phyloP scores from a whole-genome alignment of 2,888 invertebrate genomes.

The Tipula helvola region DNA sequence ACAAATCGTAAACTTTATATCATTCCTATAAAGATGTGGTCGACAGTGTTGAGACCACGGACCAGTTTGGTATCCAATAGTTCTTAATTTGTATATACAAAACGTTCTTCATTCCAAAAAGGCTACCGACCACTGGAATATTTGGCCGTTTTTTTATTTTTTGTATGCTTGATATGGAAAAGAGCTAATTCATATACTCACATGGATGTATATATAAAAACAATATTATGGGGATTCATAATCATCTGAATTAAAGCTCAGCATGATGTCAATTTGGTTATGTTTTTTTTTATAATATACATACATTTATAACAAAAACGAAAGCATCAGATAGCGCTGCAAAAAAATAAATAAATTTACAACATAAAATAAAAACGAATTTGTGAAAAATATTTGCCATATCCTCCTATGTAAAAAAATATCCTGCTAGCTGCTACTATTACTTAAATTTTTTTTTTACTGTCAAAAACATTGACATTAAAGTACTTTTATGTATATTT shows the following conservation, averaged over 20 bases:
- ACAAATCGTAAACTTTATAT: background rate
- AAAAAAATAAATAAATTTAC: background rate
- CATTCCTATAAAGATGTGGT: background rate
- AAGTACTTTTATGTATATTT: background rate
- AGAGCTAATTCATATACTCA: background rate
- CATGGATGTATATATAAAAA: background rate
- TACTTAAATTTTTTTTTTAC: background rate
- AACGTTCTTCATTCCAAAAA: background rate
- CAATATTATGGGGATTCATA: background rate
- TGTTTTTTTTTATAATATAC: background rate
- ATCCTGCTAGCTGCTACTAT: background rate
- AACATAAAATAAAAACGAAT: background rate
- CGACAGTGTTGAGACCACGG: background rate
- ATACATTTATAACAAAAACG: background rate
- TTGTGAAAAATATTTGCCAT: background rate
- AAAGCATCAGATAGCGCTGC: background rate
- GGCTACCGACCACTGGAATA: background rate
- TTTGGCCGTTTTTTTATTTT: background rate
- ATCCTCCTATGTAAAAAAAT: background rate
- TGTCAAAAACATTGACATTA: background rate
- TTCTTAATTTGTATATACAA: background rate
- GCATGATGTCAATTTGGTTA: background rate
- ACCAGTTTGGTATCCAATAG: background rate
- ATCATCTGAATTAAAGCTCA: conserved; percentile 4
- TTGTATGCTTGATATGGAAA: background rate